These are phyloP conservation scores for Cynaeus angustus DNA, from an alignment of 2,888 invertebrate species.

Conservation along the genomic window DNA sequence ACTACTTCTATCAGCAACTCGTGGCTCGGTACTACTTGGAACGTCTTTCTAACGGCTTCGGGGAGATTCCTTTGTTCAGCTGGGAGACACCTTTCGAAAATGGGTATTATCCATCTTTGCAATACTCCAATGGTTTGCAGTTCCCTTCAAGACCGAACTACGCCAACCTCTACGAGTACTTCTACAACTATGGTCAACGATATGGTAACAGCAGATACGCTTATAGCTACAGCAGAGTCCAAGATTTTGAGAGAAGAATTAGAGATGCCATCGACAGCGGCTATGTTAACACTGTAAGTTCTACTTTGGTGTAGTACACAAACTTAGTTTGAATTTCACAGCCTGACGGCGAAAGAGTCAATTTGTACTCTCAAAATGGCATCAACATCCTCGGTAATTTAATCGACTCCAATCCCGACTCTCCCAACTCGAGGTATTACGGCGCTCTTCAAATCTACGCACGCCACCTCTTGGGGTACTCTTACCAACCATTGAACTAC, in stretches of 20 bases:
- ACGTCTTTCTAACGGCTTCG: slow-evolving; percentile 80
- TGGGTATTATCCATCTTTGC: slow-evolving; percentile 79
- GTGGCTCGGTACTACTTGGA: slow-evolving; percentile 84
- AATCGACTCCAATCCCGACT: slow-evolving; percentile 79
- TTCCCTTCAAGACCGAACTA: slow-evolving; percentile 78
- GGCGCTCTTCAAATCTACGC: slow-evolving; percentile 70
- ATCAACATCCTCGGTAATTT: slow-evolving; percentile 79
- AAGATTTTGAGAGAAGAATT: slow-evolving; percentile 74
- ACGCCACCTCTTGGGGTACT: slow-evolving; percentile 76
- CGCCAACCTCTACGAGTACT: slow-evolving; percentile 72
- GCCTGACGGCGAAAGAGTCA: slow-evolving; percentile 69
- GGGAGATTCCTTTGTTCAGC: slow-evolving; percentile 78
- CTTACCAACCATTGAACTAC: slow-evolving; percentile 63
- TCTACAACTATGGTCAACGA: slow-evolving; percentile 65
- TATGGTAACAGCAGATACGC: slow-evolving; percentile 71
- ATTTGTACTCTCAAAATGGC: slow-evolving; percentile 76
- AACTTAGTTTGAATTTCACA: slow-evolving; percentile 49
- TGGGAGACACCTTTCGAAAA: slow-evolving; percentile 73
- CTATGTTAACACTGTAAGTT: slow-evolving; percentile 68
- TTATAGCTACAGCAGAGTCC: slow-evolving; percentile 70
- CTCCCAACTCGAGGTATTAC: slow-evolving; percentile 76
- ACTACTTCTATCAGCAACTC: slow-evolving; percentile 80
- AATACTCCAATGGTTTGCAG: slow-evolving; percentile 78
- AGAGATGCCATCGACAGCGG: slow-evolving; percentile 76
- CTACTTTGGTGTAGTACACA: no score